Conservation (phyloP, 1,140 invertebrate genomes). For the Drosophila sturtevanti region DNA sequence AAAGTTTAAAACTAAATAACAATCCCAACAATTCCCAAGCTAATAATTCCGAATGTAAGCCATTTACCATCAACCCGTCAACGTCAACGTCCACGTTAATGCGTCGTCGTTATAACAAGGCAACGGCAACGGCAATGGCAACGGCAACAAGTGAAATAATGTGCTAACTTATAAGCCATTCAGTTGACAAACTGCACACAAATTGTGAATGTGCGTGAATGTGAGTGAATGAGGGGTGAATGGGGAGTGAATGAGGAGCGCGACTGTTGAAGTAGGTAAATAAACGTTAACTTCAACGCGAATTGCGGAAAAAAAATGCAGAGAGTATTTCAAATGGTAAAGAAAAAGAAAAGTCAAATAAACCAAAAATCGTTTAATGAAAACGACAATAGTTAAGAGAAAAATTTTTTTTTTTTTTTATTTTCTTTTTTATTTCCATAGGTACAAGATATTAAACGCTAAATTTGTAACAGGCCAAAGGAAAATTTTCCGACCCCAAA, state of each 20-base stretch:
- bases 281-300: background rate
- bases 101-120: background rate
- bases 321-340: slow-evolving; percentile 18
- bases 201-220: slow-evolving; percentile 8
- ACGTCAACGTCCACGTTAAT: slow-evolving; percentile 3
- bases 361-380: slow-evolving; percentile 33
- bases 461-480: too few species aligned
- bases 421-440: slow-evolving; percentile 2
- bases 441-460: too few species aligned
- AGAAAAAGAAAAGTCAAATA: slow-evolving; percentile 16
- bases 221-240: background rate
- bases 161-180: slow-evolving; percentile 14
- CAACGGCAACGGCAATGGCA: background rate
- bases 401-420: slow-evolving; percentile 18
- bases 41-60: background rate
- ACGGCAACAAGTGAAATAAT: slow-evolving; percentile 5
- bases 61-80: background rate
- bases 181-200: slow-evolving; percentile 21
- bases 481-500: too few species aligned
- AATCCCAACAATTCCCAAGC: background rate
- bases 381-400: slow-evolving; percentile 33
- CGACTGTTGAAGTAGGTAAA: slow-evolving; percentile 3
- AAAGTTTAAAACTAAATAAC: background rate
- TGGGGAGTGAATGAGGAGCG: background rate
- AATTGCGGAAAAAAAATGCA: too few species aligned